Base-by-base conservation (phyloP, 2,113 vertebrate species). In the Odontophorus gujanensis region DNA sequence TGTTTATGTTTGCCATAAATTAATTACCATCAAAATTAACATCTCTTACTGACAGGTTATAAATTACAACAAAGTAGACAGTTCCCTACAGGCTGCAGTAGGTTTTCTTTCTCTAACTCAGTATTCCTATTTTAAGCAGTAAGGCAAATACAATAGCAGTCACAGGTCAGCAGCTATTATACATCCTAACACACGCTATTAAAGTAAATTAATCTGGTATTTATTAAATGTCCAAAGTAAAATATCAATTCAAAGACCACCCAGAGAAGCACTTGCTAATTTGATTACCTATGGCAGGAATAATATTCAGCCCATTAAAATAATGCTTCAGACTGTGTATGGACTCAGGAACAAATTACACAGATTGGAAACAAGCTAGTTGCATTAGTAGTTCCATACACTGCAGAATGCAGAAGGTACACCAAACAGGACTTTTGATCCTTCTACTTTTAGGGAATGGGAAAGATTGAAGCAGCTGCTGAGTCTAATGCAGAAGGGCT, bases 51-150 rank as follows among this genome's bases (percentile, higher is more conserved):
- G 82, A 66, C 62, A 69, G 2, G 8, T 36, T 20, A 84, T 92
- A 94, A 96, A 95, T 95, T 93, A 91, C 84, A 93, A 94, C 86
- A 85, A 95, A 95, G 79, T 17, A 96, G 93, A 93, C 80, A 68
- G 12, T 43, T 86, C 95, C 76, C 72, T 92, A 57, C 48, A 85
- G 67, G 84, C 85, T 97, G 89, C 85, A 89, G 0, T 85, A 95
- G 47, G 6, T 71, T 95, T 91, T 45, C 18, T 15, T 55, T 93
- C 91, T 78, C 55, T 67, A 74, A 63, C 62, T 18, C 6, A 81
- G 45, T 34, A 67, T 18, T 79, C 30, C 18, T 43, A 8, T 55
- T 85, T 58, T 71, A 79, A 61, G 87, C 40, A 76, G 7, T 45
- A 92, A 92, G 84, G 61, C 32, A 86, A 91, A 68, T 7, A 76